Base-by-base conservation (phyloP, 1,140 invertebrate species). In the Saccostrea echinata region DNA sequence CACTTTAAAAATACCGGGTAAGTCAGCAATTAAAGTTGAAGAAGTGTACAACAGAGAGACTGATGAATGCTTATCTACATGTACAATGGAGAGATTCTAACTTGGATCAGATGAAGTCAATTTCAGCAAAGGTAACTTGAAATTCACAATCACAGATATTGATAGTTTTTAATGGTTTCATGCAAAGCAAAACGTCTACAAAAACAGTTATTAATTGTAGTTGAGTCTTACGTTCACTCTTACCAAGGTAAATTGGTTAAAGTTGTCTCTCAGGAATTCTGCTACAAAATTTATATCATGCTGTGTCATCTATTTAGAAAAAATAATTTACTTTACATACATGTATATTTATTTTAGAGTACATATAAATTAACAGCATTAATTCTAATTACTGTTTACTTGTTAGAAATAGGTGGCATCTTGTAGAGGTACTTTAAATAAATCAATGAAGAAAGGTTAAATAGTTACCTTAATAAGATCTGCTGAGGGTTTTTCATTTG, bases 281-380 rank as follows among this genome's bases (percentile, higher is more conserved):
- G 98, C 97, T 80, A 99, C 97, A 93, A 98, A 97, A 18, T 97
- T 96, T 0, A 98, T 95, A 94, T 99, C 98, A 94, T 98, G 98
- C 94, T 98, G 97, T 55, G 97, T 97, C 93, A 95, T 94, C 94
- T 94, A 91, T 68, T 88, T 86, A 83, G 97, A 80, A 55, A 51
- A 76, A 83, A 55, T 11, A 52, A 71, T 8, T 18, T 61, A 0
- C 21, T n/a, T 55, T 96, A 97, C 93, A 95, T 94, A 94, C 94
- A 91, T 68, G 86, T 61, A n/a, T 61, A 61, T 6, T 2, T 43
- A 6, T 43, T 9, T 43, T 43, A 6, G 43, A 1, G 1, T 43
- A 43, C 43, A 43, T 43, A 43, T 3, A 43, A 43, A 43, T 43
- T 9, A 43, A 43, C 43, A 43, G 1, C 9, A 9, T 43, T 2